Evolutionary conservation across 1,140 invertebrate genomes (phyloP).

Genomic region (Ceratina japonica): DNA sequence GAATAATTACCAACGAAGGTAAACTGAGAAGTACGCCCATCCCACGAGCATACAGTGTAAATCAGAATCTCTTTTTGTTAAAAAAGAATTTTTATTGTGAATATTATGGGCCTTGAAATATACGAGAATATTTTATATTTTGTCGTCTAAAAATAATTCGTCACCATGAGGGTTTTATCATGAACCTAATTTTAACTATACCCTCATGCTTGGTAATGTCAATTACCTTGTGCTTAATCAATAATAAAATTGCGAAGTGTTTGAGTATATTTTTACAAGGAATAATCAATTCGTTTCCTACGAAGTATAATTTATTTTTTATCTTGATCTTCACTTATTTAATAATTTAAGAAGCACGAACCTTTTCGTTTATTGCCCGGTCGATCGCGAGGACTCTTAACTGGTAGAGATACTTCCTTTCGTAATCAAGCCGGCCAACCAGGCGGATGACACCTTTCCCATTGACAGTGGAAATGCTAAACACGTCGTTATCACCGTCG

Average conservation of each 20-base stretch:
- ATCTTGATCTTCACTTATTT: too few species aligned
- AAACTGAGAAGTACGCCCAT: not conserved
- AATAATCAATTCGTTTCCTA: too few species aligned
- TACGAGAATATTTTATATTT: not conserved
- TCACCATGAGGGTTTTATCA: slow-evolving; percentile 4
- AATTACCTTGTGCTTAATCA: not conserved
- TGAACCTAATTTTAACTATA: not conserved
- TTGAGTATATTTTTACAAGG: too few species aligned
- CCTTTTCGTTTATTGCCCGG: slow-evolving; percentile 88
- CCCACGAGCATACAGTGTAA: not conserved
- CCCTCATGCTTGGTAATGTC: not conserved
- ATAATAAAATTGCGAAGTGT: too few species aligned
- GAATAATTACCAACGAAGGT: slow-evolving; percentile 49
- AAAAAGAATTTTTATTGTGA: not conserved
- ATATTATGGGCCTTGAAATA: not conserved
- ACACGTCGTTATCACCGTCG: slow-evolving; percentile 88
- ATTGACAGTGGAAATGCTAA: slow-evolving; percentile 90
- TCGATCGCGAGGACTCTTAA: slow-evolving; percentile 91
- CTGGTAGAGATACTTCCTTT: slow-evolving; percentile 93
- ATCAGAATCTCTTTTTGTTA: too few species aligned
- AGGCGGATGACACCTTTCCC: slow-evolving; percentile 93
- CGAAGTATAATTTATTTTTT: not conserved
- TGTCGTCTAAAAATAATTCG: not conserved
- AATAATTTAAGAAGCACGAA: slow-evolving; percentile 33
- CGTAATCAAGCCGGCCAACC: slow-evolving; percentile 90